Evolutionary conservation across 2,113 vertebrate genomes (phyloP).

Genomic region (Oncorhynchus masou): DNA sequence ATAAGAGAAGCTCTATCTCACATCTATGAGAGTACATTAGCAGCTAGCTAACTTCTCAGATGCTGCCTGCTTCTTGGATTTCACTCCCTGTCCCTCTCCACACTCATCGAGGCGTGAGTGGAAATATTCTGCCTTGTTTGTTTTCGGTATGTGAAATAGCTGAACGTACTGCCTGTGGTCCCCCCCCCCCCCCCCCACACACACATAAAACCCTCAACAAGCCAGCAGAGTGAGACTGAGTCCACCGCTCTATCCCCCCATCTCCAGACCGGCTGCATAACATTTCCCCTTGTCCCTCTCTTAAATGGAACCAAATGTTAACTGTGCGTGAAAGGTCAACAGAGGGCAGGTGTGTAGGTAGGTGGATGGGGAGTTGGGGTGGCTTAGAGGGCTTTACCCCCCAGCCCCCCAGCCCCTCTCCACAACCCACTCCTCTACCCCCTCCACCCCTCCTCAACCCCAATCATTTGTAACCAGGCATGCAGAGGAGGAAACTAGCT

Average conservation of each 20-base stretch:
- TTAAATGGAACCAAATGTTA: slow-evolving; percentile 72
- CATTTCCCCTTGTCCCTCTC: neutral
- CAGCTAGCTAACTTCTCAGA: neutral
- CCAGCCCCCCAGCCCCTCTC: slow-evolving; percentile 11
- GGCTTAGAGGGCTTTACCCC: slow-evolving; percentile 35
- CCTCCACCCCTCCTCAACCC: slow-evolving; percentile 28
- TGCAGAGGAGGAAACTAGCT: slow-evolving; percentile 52
- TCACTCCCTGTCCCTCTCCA: slow-evolving; percentile 1
- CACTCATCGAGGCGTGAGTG: slow-evolving; percentile 44
- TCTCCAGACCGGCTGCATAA: neutral
- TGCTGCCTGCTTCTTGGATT: neutral
- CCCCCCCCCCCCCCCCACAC: slow-evolving; percentile 43
- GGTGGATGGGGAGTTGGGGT: slow-evolving; percentile 44
- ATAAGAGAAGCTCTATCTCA: neutral
- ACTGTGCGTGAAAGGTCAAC: slow-evolving; percentile 58
- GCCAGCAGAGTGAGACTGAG: neutral
- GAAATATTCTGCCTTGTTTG: slow-evolving; percentile 61
- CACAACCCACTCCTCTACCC: slow-evolving; percentile 11
- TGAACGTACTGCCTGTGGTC: slow-evolving; percentile 48
- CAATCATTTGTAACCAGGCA: slow-evolving; percentile 63
- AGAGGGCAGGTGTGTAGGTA: slow-evolving; percentile 64
- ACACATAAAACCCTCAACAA: slow-evolving; percentile 46
- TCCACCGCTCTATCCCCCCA: neutral
- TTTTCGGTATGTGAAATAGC: slow-evolving; percentile 57
- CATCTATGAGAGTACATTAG: neutral